Base-by-base conservation (phyloP, 2,888 invertebrate species). In the Ischnus inquisitorius region DNA sequence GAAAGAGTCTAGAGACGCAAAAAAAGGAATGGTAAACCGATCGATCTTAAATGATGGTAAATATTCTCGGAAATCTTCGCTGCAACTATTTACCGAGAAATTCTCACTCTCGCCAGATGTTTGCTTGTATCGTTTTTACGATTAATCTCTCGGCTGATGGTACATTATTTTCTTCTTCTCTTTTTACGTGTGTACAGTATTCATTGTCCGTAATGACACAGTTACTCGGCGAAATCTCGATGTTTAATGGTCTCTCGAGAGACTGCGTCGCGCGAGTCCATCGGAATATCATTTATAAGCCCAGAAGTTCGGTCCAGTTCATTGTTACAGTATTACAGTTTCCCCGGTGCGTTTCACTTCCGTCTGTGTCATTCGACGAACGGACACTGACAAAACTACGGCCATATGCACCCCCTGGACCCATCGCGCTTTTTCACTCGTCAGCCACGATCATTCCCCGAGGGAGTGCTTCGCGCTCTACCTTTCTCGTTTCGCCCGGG, bases 211-310 rank as follows among this genome's bases (percentile, higher is more conserved):
- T 28, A 43, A 65, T 48, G 78, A 78, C 62, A 71, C 25, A n/a
- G 46, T 43, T 51, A 19, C 39, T 46, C 69, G 25, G 48, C 57
- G 41, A 68, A 46, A 34, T 8, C 69, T 28, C 60, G 22, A 67
- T 71, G 65, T 77, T 83, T 76, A 79, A 83, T 77, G 80, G 71
- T 80, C 54, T 60, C 48, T 1, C 28, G 16, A 68, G 28, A 22
- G 46, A 25, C 60, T 60, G 14, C 14, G 25, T 12, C 0, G 54
- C 22, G 46, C 3, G 75, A 71, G 78, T 78, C 77, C 84, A 84
- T 86, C 51, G 62, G 75, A 86, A 71, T 71, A 84, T 86, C 86
- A 84, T 86, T 86, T 71, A 82, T 86, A 86, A 82, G 75, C n/a
- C n/a, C 69, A 25, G 62, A 57, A 41, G 65, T 46, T 67, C 76